Conservation (phyloP, 2,888 invertebrate genomes). For the Cerastis leucographa region DNA sequence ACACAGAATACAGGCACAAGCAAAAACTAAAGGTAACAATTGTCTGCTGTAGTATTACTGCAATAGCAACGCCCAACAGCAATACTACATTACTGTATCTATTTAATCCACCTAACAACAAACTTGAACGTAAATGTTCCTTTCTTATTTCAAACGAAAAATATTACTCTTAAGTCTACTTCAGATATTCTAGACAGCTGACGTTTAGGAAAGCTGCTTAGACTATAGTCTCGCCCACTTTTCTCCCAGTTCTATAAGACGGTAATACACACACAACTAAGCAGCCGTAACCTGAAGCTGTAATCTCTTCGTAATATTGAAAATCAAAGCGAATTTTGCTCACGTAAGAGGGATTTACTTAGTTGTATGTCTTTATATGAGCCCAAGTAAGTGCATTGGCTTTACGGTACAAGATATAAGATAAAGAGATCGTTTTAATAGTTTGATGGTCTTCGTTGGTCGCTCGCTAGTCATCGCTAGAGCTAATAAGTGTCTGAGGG, state of each 20-base stretch:
- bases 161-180: background rate
- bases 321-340: constrained; percentile 63
- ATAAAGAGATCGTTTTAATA: background rate
- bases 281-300: constrained; percentile 25
- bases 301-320: constrained; percentile 59
- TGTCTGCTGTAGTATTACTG: too few relatives aligned
- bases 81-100: too few relatives aligned
- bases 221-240: background rate
- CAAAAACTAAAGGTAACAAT: too few relatives aligned
- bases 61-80: too few relatives aligned
- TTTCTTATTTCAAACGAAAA: background rate
- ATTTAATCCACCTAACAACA: background rate
- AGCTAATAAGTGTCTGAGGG: background rate
- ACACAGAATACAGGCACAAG: too few relatives aligned
- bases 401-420: constrained; percentile 31
- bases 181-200: background rate
- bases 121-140: background rate
- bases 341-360: constrained; percentile 62
- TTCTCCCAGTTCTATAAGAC: too few relatives aligned
- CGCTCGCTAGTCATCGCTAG: background rate
- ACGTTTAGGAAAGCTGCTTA: background rate
- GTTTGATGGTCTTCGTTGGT: background rate
- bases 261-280: constrained; percentile 12
- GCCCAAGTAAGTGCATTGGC: constrained; percentile 63
- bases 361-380: constrained; percentile 49